Conservation (phyloP, 2,113 vertebrate species). For the Cebus imitator region DNA sequence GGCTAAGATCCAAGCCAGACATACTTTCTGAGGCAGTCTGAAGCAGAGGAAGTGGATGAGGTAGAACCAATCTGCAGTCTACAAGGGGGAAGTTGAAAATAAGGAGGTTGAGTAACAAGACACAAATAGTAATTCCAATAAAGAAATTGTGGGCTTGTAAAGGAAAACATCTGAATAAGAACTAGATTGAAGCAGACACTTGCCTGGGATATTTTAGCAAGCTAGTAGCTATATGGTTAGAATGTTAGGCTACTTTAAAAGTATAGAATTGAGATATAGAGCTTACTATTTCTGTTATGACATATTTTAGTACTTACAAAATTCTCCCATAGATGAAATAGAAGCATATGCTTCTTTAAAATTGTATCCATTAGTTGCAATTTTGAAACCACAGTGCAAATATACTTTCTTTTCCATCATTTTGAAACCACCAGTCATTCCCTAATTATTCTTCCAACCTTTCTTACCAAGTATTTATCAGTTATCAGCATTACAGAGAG, state of each 20-base stretch:
- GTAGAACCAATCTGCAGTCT: background rate
- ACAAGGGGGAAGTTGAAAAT: background rate
- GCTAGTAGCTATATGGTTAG: background rate
- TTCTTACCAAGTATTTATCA: conserved; percentile 32
- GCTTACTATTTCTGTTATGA: background rate
- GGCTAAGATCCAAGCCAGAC: background rate
- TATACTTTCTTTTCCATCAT: conserved; percentile 25
- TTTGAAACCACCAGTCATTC: conserved; percentile 16
- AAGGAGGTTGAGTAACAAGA: background rate
- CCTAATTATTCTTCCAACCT: background rate
- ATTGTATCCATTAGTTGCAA: conserved; percentile 22
- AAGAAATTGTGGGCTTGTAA: background rate
- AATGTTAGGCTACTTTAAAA: background rate
- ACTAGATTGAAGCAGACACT: background rate
- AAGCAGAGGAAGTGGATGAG: background rate
- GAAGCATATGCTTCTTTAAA: conserved; percentile 5
- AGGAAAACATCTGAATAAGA: background rate
- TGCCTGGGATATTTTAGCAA: background rate
- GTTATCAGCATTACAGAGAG: background rate
- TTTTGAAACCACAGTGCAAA: background rate
- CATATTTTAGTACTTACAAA: background rate
- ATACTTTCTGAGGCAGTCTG: background rate
- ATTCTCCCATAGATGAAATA: conserved; percentile 12
- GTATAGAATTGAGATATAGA: background rate
- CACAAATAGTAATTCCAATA: conserved; percentile 26